Base-by-base conservation (phyloP, 2,888 invertebrate species). In the Limnephilus rhombicus region DNA sequence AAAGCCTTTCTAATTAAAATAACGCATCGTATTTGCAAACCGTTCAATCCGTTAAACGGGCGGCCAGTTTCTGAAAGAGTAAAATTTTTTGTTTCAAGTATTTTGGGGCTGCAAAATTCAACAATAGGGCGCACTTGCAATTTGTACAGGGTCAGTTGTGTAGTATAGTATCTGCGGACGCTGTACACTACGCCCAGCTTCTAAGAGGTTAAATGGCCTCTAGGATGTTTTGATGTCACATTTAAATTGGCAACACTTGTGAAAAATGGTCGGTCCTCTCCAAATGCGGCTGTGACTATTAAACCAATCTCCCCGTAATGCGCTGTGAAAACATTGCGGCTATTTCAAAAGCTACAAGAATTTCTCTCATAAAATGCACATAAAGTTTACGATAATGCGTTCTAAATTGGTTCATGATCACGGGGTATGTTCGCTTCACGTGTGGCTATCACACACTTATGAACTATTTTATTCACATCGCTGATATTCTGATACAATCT, bases 301-400 rank as follows among this genome's bases (percentile, higher is more conserved):
- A 68, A 68, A 68, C 24, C 68, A 68, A 68, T 68, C 68, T 24
- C 24, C 1, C 9, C 68, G 68, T 68, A 68, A 68, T 68, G 68
- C 24, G 68, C 68, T n/a, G 68, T 68, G 68, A 68, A 68, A 68
- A 68, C 68, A 68, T 7, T 68, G 68, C 68, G 68, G 68, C 68
- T 68, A 68, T 68, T 68, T 68, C 24, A 68, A 68, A 68, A 68
- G 68, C 68, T 68, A 68, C 68, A 24, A 68, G 68, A 68, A 68
- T 68, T 68, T 68, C 68, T 68, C 68, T 68, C 68, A n/a, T 68
- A 68, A 68, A 68, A 68, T 68, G 68, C 24, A 68, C n/a, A 68
- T 68, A 68, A 68, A 68, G 68, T 68, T 68, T n/a, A 68, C 68
- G 68, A 68, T 68, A 68, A 68, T 68, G 68, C 68, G 68, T 68